A percentile compares a stretch with the other conserved stretches of the same genome.
Evolutionary conservation across 2,797 vertebrate species (phyloP).

Genomic region (Macropodus opercularis): DNA sequence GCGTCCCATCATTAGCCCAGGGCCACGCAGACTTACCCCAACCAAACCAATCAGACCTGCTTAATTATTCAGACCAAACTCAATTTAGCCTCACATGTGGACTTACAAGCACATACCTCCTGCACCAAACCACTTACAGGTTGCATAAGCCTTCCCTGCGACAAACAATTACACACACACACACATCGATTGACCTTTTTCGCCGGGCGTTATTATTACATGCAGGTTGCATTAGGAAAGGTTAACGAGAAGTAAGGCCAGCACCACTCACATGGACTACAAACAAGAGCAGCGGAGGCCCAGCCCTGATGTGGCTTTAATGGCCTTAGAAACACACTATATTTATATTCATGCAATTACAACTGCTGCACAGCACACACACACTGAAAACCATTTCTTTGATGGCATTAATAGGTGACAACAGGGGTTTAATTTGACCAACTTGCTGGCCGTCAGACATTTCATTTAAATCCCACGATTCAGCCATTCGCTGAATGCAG

Average conservation of each 20-base stretch:
- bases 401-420: not conserved
- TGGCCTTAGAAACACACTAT: slow-evolving; percentile 2
- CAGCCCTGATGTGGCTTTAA: slow-evolving; percentile 27
- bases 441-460: not conserved
- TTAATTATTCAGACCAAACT: slow-evolving; percentile 73
- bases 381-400: not conserved
- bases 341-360: slow-evolving; percentile 12
- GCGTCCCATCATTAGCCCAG: slow-evolving; percentile 43
- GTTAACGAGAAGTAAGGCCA: slow-evolving; percentile 79
- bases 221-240: slow-evolving; percentile 80
- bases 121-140: slow-evolving; percentile 51
- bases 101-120: slow-evolving; percentile 47
- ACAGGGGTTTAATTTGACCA: not conserved
- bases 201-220: slow-evolving; percentile 81
- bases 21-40: slow-evolving; percentile 39
- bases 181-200: slow-evolving; percentile 81
- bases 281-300: slow-evolving; percentile 60
- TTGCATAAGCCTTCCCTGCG: slow-evolving; percentile 62
- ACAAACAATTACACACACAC: slow-evolving; percentile 69
- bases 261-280: slow-evolving; percentile 61
- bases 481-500: not conserved
- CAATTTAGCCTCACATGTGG: slow-evolving; percentile 56
- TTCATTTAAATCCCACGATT: not conserved
- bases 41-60: slow-evolving; percentile 55
- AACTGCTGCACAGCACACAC: not conserved